Evolutionary conservation across 2,113 vertebrate species (phyloP), one percentile per base, ranked within the genome.

Genomic region (Solenodon paradoxus): DNA sequence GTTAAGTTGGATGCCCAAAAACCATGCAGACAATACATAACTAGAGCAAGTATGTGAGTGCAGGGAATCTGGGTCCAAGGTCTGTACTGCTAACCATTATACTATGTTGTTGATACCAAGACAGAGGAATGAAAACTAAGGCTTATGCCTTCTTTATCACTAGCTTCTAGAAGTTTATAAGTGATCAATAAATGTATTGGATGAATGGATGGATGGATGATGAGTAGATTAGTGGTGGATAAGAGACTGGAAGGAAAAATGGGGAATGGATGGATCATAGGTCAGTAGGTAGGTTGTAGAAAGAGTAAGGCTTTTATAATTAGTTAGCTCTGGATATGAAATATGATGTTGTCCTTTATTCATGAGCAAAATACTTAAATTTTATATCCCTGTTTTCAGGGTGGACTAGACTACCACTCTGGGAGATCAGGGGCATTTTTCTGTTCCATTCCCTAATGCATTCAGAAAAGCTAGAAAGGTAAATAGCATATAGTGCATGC

Each of bases 281-380:
- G 17, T 51, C 19, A 32, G 6, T 40, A 2, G 28, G 24, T 72
- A 3, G 32, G 7, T 59, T 61, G n/a, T 35, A 17, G 13, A 82
- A 85, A 81, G 47, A 71, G 17, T 77, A 77, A 35, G 42, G 28
- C 24, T 82, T 94, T 89, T 81, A 19, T 12, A 42, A 61, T 71
- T 19, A 81, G 24, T 79, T 12, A 94, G 12, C 89, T 89, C 45
- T 90, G 47, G 16, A 90, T 63, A 94, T 77, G 40, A 90, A 86
- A 86, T 64, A 7, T 40, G n/a, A 86, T 86, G 9, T 10, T 81
- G n/a, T 8, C 71, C 2, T 68, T 93, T 80, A 35, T 61, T 80
- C 55, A 75, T 85, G 40, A 71, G 51, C 4, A 40, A 88, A 57
- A 92, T 78, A 38, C 16, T 53, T 87, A 72, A 83, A 15, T 38